Percentiles rank a stretch among this genome's conserved stretches.
Conservation (phyloP, 2,113 vertebrate species). For the Scartelaos histophorus region DNA sequence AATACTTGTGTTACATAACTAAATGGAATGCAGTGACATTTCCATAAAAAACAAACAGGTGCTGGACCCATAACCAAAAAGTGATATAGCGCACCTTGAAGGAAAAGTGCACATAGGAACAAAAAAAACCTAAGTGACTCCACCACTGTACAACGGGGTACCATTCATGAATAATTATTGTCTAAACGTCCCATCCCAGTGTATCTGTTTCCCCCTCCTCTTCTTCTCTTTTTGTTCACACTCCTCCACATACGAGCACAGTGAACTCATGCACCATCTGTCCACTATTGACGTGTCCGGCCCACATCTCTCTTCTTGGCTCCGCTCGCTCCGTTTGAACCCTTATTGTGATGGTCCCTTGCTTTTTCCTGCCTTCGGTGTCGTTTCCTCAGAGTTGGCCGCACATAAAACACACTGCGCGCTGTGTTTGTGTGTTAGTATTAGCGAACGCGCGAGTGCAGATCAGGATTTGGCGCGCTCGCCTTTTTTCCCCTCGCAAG, state of each 20-base stretch:
- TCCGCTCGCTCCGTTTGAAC: constrained; percentile 14
- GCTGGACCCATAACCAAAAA: too few relatives aligned
- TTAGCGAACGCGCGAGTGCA: constrained; percentile 11
- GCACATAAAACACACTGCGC: neutral
- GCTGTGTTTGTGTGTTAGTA: constrained; percentile 21
- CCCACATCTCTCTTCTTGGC: constrained; percentile 44
- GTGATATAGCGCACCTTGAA: too few relatives aligned
- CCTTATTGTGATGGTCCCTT: constrained; percentile 55
- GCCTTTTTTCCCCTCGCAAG: neutral
- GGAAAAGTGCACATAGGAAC: too few relatives aligned
- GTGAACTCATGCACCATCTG: constrained; percentile 50
- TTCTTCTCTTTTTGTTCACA: neutral
- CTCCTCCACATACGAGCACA: constrained; percentile 10
- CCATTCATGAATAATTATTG: too few relatives aligned
- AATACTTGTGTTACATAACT: too few relatives aligned
- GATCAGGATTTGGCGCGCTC: constrained; percentile 1
- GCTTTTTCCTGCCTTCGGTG: constrained; percentile 36
- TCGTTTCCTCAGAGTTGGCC: neutral
- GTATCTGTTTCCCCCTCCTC: too few relatives aligned
- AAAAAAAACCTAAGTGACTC: too few relatives aligned
- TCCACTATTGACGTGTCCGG: constrained; percentile 30
- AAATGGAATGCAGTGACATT: too few relatives aligned
- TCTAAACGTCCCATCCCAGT: too few relatives aligned
- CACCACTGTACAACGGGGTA: too few relatives aligned
- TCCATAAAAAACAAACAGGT: too few relatives aligned